Base-by-base conservation (phyloP, 2,888 invertebrate species). In the Strigamia crassipes region DNA sequence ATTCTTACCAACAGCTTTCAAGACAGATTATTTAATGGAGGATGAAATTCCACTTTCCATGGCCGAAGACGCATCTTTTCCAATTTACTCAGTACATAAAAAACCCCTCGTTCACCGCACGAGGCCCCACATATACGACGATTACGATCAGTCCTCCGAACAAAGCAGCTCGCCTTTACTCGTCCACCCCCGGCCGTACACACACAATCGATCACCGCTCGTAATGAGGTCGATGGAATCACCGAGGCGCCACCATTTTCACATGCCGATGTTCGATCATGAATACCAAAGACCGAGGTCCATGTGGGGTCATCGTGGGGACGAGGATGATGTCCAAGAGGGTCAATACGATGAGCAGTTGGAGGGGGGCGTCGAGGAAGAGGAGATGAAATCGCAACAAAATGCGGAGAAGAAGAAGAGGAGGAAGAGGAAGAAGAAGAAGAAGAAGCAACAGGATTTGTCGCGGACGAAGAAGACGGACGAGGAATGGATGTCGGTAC, bases 381-480 rank as follows among this genome's bases (percentile, higher is more conserved):
- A 73, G 31, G 73, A 73, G 31, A 73, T 4, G 15, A 23, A 73
- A 31, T 27, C 31, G n/a, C 27, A n/a, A 3, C 27, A 73, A 31
- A 23, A 73, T 31, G 73, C 6, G 15, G 73, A 73, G 31, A 73
- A 73, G 31, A 73, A 73, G 73, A 73, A 73, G 15, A 73, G 13
- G 73, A 73, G 27, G 73, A 73, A 73, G 73, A 73, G 27, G 13
- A 73, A 73, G 73, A 73, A 73, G 73, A 73, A 73, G 31, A 73
- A 73, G 31, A 56, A 56, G 21, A 6, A 21, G 61, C 61, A 66
- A 10, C 61, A 66, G 23, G 23, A 21, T 12, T 5, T 2, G 18
- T 4, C 21, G 23, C 61, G n/a, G n/a, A 13, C 13, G 13, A 21
- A 73, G 15, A 73, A 73, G 73, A n/a, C 6, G 3, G 73, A 73